Evolutionary conservation across 1,140 invertebrate species (phyloP).

Genomic region (Rhopalosiphum maidis): DNA sequence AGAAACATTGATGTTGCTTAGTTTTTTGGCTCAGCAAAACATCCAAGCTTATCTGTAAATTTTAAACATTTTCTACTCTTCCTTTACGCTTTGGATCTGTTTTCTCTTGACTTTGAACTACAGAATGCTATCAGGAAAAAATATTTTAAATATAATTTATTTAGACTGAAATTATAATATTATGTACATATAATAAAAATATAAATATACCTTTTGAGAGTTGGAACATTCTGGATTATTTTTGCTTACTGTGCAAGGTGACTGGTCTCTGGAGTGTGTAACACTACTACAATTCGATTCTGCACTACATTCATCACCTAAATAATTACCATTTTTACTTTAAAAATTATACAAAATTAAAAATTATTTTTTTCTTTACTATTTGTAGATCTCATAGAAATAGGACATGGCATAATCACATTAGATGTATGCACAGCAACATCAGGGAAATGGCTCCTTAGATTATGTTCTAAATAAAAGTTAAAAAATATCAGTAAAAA

Average conservation of each 20-base stretch:
- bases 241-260: not conserved
- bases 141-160: not conserved
- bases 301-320: conserved; percentile 43
- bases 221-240: conserved; percentile 34
- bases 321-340: not conserved
- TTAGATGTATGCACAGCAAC: conserved; percentile 28
- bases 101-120: not conserved
- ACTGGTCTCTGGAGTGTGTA: conserved; percentile 37
- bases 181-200: no score
- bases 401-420: conserved; percentile 1
- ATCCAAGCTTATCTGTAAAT: not conserved
- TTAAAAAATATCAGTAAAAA: not conserved
- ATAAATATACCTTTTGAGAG: conserved; percentile 4
- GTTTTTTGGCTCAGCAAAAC: not conserved
- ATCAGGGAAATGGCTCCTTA: conserved; percentile 32
- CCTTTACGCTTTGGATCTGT: conserved; percentile 48
- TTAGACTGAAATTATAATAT: not conserved
- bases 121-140: not conserved
- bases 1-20: not conserved
- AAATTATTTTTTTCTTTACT: not conserved
- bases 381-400: conserved; percentile 27
- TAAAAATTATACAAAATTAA: not conserved
- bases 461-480: conserved; percentile 28
- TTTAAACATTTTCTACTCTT: conserved; percentile 47
- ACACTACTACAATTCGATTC: conserved; percentile 40